phyloP scores from a whole-genome alignment of 2,113 vertebrate genomes.

The Riparia riparia region DNA sequence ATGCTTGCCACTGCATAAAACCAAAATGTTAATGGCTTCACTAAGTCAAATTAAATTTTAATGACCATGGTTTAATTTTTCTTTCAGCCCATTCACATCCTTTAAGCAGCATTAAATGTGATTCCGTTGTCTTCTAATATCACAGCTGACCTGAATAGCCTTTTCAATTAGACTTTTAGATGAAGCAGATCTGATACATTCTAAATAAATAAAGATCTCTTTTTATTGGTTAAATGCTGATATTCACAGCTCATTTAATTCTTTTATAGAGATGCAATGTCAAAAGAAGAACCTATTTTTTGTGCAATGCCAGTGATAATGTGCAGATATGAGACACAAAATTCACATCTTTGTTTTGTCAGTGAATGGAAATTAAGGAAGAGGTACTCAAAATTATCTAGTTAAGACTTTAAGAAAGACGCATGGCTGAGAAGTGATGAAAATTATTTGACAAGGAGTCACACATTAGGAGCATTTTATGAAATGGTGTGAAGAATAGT shows the following conservation, averaged over 20 bases:
- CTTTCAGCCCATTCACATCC: slow-evolving; percentile 26
- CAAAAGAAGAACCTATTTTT: slow-evolving; percentile 23
- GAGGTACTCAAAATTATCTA: not conserved
- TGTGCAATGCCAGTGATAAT: not conserved
- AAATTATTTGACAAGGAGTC: not conserved
- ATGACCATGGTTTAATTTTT: slow-evolving; percentile 58
- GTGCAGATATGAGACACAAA: not conserved
- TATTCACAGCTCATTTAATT: slow-evolving; percentile 52
- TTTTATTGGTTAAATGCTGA: slow-evolving; percentile 59
- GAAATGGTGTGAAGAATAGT: not conserved
- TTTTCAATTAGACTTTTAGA: slow-evolving; percentile 66
- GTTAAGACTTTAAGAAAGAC: not conserved
- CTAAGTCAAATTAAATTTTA: slow-evolving; percentile 74
- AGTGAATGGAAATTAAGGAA: not conserved
- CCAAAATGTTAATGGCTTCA: slow-evolving; percentile 61
- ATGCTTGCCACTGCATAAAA: slow-evolving; percentile 59
- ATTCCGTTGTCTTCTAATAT: slow-evolving; percentile 65
- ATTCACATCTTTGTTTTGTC: not conserved
- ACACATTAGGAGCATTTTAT: not conserved
- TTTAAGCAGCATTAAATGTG: slow-evolving; percentile 60
- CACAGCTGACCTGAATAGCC: slow-evolving; percentile 53
- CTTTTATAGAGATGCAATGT: slow-evolving; percentile 35
- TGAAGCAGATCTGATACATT: slow-evolving; percentile 55
- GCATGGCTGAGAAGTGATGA: not conserved
- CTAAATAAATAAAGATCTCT: slow-evolving; percentile 62